Percentiles rank a stretch among this genome's conserved stretches.
These are phyloP conservation scores for Leucania comma DNA, from an alignment of 2,888 invertebrate genomes.

Conservation along the genomic window DNA sequence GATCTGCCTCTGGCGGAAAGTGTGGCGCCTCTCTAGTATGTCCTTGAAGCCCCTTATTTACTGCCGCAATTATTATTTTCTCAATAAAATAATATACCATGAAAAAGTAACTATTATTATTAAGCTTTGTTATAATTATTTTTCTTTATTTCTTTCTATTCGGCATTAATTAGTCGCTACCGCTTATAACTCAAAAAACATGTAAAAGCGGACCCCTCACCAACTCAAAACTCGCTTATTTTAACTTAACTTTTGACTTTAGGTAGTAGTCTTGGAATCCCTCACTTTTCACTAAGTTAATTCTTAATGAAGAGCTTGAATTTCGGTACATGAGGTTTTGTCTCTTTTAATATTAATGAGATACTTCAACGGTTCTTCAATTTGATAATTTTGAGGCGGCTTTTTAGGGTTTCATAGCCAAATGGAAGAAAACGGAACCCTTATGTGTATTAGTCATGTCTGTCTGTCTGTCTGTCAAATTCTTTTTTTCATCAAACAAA, in stretches of 20 bases:
- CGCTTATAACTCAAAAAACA: slow-evolving; percentile 42
- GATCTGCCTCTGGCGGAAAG: too few species aligned
- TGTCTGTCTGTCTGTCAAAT: too few species aligned
- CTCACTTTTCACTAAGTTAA: slow-evolving; percentile 79
- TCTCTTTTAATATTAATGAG: slow-evolving; percentile 55
- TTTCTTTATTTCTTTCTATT: too few species aligned
- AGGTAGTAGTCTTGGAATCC: slow-evolving; percentile 78
- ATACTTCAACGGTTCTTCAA: slow-evolving; percentile 34
- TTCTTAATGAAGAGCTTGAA: slow-evolving; percentile 75
- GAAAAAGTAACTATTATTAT: too few species aligned
- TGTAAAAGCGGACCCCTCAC: slow-evolving; percentile 67
- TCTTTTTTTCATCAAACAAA: too few species aligned
- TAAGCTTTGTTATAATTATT: too few species aligned
- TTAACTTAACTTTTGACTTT: slow-evolving; percentile 84
- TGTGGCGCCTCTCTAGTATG: too few species aligned
- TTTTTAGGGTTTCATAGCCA: too few species aligned
- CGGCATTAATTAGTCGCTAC: slow-evolving; percentile 23
- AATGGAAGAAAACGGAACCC: too few species aligned
- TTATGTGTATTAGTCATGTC: too few species aligned
- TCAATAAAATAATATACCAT: not conserved
- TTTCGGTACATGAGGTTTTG: slow-evolving; percentile 55
- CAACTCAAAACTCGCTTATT: slow-evolving; percentile 87
- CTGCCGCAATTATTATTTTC: too few species aligned
- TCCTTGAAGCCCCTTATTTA: too few species aligned
- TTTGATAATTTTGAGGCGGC: slow-evolving; percentile 16